phyloP scores from a whole-genome alignment of 1,140 invertebrate species.

The Lasioglossum albipes region DNA sequence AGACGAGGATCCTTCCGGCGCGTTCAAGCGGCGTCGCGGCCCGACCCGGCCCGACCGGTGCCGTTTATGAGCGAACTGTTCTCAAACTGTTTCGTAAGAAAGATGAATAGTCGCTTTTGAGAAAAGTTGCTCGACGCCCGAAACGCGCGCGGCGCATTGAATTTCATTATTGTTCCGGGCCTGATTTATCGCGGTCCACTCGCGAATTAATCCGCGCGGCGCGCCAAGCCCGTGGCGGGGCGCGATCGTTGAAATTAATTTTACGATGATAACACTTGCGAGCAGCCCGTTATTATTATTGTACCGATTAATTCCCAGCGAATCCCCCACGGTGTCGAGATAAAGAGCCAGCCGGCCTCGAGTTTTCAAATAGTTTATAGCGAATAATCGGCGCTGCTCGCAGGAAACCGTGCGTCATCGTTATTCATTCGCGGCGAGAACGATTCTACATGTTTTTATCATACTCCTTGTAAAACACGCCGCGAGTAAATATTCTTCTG shows the following conservation, averaged over 20 bases:
- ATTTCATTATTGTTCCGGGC: slow-evolving; percentile 57
- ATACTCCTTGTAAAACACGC: too few species aligned
- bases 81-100: slow-evolving; percentile 64
- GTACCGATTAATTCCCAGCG: too few species aligned
- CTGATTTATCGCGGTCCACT: slow-evolving; percentile 51
- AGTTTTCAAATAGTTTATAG: too few species aligned
- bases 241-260: slow-evolving; percentile 10
- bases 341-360: too few species aligned
- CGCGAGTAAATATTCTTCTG: too few species aligned
- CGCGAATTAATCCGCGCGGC: slow-evolving; percentile 17
- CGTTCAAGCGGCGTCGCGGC: too few species aligned
- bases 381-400: too few species aligned
- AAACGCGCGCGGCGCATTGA: slow-evolving; percentile 36
- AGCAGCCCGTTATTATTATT: background rate
- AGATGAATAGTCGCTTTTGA: slow-evolving; percentile 63
- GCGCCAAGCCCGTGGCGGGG: background rate
- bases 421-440: too few species aligned
- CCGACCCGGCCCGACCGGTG: slow-evolving; percentile 34
- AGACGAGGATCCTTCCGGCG: slow-evolving; percentile 38
- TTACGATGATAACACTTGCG: background rate
- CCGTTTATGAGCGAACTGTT: slow-evolving; percentile 63
- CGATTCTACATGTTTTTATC: too few species aligned
- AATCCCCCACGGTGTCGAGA: too few species aligned
- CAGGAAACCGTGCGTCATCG: too few species aligned
- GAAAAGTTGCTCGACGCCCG: slow-evolving; percentile 52